Base-by-base conservation (phyloP, 2,797 vertebrate genomes). In the Lerista edwardsae region DNA sequence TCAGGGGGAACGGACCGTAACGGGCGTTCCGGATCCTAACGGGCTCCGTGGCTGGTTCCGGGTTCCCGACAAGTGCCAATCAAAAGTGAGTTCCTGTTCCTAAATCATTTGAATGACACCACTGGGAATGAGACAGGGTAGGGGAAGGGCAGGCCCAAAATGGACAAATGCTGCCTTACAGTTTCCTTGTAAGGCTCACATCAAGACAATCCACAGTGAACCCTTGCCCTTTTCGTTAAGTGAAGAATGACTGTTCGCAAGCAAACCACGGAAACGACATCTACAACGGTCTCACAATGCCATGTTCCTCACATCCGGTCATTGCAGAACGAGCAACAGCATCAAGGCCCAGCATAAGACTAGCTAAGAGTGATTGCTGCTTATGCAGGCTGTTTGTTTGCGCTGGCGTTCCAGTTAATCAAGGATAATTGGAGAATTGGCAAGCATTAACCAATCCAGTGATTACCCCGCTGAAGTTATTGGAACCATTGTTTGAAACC, bases 321-420 rank as follows among this genome's bases (percentile, higher is more conserved):
- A 21, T 19, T 34, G 65, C 25, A 61, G 62, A 62, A 51, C 75
- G 78, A 59, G 21, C 65, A 73, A 23, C 59, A 6, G 3, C 64
- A 23, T 29, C 81, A 9, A 1, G 27, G 19, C 39, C 69, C 21
- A 89, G 34, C 68, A 29, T 41, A 77, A 44, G 17, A 85, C 80
- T 47, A 62, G 61, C n/a, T 84, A 69, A 78, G 41, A 84, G 69
- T 75, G 64, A 75, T 90, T 80, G 79, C 57, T 86, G 15, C 15
- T 87, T 80, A 83, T 87, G 91, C 86, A 82, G 34, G 85, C 77
- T 74, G 23, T 61, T 89, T 83, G 88, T 83, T 79, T 91, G 73
- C 74, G 86, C 84, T 76, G 80, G 74, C 44, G 75, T 87, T 86
- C 69, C 84, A 90, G 80, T 86, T 86, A 89, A 92, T 87, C 90